Evolutionary conservation across 2,888 invertebrate genomes (phyloP), one percentile per base, ranked within the genome.

Genomic region (Rotaria macrura): DNA sequence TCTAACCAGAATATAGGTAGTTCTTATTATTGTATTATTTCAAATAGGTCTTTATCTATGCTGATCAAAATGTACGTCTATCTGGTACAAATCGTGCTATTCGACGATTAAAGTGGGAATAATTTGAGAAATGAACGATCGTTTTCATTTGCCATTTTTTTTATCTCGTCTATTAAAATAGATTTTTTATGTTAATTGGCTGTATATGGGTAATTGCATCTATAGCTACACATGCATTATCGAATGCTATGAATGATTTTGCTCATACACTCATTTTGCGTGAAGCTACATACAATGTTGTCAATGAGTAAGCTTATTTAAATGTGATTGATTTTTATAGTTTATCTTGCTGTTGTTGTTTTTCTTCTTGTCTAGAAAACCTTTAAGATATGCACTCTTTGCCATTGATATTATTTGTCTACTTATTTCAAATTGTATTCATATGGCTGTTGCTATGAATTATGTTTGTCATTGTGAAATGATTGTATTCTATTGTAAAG

Each of bases 381-480:
- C 79, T 10, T 23, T 23, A n/a, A 88, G 88, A 85, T 89, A 89
- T 89, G 57, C 88, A 5, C 85, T 89, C 86, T 89, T 89, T 85
- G 84, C 87, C 34, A 85, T 89, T n/a, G 89, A 90, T 85, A 85
- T 90, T 74, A 57, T 89, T 14, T 90, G 89, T 17, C 88, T 89
- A 20, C 85, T 89, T 52, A 87, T 90, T 9, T 87, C 89, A 34
- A 89, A 90, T 87, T 88, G 89, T n/a, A 90, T 91, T 20, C 89
- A 89, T 85, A 87, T 90, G 79, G 90, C 90, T 9, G 90, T 91
- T 34, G 89, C 90, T 25, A 88, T 90, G 54, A 91, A 91, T 88
- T 91, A 90, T 87, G 89, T 88, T 52, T 90, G 89, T 9, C 91
- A 91, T 87, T 91, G 91, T 87, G 89, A 90, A 86, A 90, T 90